Evolutionary conservation across 2,888 invertebrate species (phyloP).

Genomic region (Catocala sponsa): DNA sequence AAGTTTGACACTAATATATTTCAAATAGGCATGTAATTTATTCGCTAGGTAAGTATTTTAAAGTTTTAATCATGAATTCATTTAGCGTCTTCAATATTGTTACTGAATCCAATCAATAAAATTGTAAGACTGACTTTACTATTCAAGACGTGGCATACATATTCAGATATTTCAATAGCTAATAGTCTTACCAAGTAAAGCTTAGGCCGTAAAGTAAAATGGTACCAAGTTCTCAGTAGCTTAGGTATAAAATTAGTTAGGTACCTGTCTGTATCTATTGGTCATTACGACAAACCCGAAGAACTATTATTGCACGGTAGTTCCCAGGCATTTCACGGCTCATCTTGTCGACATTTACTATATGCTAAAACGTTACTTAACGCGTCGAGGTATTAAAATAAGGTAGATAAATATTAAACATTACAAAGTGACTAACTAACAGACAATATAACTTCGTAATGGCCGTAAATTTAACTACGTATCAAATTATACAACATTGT

Average conservation of each 20-base stretch:
- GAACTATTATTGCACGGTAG: slow-evolving; percentile 18
- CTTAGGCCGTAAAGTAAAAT: slow-evolving; percentile 11
- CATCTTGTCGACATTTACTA: slow-evolving; percentile 8
- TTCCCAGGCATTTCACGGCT: slow-evolving; percentile 7
- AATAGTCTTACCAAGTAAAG: not conserved
- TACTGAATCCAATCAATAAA: not conserved
- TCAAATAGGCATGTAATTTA: slow-evolving; percentile 12
- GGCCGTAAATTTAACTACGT: too few species aligned
- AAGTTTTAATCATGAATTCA: not conserved
- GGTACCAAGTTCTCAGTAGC: slow-evolving; percentile 8
- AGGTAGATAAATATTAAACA: not conserved
- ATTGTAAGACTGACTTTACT: not conserved
- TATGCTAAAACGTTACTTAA: slow-evolving; percentile 3
- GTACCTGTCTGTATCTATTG: slow-evolving; percentile 10
- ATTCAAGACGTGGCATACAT: too few species aligned
- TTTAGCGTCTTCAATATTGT: not conserved
- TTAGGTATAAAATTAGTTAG: slow-evolving; percentile 11
- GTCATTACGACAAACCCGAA: slow-evolving; percentile 18
- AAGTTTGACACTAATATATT: slow-evolving; percentile 38
- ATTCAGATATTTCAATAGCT: not conserved
- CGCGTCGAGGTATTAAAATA: not conserved
- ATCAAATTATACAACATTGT: too few species aligned
- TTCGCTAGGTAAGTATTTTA: slow-evolving; percentile 7
- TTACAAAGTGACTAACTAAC: too few species aligned
- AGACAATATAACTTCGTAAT: too few species aligned